These are phyloP conservation scores for Nasonia vitripennis DNA, from an alignment of 1,140 invertebrate genomes.

Conservation along the genomic window DNA sequence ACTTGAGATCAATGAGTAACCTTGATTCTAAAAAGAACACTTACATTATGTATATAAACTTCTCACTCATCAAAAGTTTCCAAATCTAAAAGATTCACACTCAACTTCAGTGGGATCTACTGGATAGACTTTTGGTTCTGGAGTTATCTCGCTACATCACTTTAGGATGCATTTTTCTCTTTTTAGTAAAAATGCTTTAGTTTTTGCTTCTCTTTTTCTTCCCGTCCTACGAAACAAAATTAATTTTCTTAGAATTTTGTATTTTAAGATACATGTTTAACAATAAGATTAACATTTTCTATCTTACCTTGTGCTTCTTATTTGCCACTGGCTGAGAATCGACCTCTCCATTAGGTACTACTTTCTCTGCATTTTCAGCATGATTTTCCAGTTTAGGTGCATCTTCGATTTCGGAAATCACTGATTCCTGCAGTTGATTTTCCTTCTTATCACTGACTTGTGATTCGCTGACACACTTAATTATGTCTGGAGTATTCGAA, in stretches of 20 bases:
- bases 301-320: conserved; percentile 36
- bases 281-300: neutral
- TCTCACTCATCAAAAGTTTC: conserved; percentile 27
- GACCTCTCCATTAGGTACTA: conserved; percentile 23
- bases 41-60: conserved; percentile 26
- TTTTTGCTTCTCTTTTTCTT: conserved; percentile 41
- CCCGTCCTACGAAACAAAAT: conserved; percentile 26
- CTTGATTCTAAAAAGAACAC: conserved; percentile 38
- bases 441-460: neutral
- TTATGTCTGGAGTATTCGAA: neutral
- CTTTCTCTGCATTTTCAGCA: neutral
- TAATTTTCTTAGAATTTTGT: neutral
- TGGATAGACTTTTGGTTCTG: conserved; percentile 34
- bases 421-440: neutral
- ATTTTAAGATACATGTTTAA: neutral
- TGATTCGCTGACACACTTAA: neutral
- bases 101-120: conserved; percentile 19
- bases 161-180: conserved; percentile 8
- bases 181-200: conserved; percentile 9
- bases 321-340: neutral
- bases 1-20: conserved; percentile 31
- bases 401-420: conserved; percentile 13
- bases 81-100: conserved; percentile 34
- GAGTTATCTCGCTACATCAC: conserved; percentile 20
- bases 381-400: neutral